A percentile compares a stretch with the other conserved stretches of the same genome.
Evolutionary conservation across 92 coral and sea anemone species (phyloP).

Genomic region (Heliopora coerulea): DNA sequence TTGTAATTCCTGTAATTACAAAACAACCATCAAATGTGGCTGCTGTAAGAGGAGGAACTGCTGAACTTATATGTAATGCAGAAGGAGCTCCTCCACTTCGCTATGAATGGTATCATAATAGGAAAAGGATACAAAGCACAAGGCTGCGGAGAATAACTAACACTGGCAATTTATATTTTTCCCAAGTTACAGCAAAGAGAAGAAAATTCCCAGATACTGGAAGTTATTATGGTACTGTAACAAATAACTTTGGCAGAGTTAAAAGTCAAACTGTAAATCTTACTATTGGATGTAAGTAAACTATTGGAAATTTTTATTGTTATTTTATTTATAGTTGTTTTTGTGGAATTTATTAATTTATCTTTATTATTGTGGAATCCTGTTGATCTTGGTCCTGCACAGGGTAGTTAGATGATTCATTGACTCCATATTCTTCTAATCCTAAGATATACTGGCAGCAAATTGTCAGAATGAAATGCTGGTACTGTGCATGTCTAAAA

Average conservation of each 20-base stretch:
- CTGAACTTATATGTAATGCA: constrained; percentile 65
- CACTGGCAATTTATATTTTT: constrained; percentile 60
- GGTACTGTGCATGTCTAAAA: no score
- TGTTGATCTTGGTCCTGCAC: no score
- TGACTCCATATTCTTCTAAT: no score
- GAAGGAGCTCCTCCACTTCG: constrained; percentile 62
- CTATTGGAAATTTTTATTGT: no score
- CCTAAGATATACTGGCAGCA: no score
- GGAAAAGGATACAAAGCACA: constrained; percentile 55
- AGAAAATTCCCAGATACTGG: constrained; percentile 69
- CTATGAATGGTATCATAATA: constrained; percentile 77
- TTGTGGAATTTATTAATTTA: no score
- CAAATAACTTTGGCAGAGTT: constrained; percentile 59
- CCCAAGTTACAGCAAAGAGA: constrained; percentile 55
- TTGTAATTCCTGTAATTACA: constrained; percentile 48
- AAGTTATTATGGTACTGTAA: constrained; percentile 79
- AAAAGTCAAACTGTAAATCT: constrained; percentile 70
- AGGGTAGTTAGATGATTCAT: no score
- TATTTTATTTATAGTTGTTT: no score
- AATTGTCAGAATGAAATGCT: no score
- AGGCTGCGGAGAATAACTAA: constrained; percentile 55
- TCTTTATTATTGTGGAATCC: no score
- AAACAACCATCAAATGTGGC: constrained; percentile 59
- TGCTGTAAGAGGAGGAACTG: constrained; percentile 61
- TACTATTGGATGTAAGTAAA: constrained; percentile 77